phyloP scores from a whole-genome alignment of 1,140 invertebrate genomes.

The Cecropterus lyciades region DNA sequence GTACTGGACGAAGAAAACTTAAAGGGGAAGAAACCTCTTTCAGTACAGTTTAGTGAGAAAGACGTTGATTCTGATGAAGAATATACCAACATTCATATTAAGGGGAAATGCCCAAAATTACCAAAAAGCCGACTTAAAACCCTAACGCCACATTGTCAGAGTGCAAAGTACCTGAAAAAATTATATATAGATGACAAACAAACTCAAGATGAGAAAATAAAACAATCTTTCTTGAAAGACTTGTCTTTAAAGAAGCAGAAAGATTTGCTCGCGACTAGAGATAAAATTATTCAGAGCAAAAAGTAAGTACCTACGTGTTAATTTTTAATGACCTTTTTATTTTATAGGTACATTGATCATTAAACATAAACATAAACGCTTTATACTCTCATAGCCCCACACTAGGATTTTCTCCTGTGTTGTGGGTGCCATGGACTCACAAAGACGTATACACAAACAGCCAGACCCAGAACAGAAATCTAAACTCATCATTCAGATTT shows the following conservation, averaged over 20 bases:
- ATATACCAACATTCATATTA: constrained; percentile 55
- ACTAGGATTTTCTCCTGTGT: no score
- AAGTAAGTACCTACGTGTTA: constrained; percentile 66
- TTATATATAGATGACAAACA: constrained; percentile 42
- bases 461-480: no score
- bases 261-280: constrained; percentile 64
- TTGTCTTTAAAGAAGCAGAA: constrained; percentile 69
- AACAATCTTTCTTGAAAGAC: constrained; percentile 63
- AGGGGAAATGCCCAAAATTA: constrained; percentile 72
- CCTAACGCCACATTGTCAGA: constrained; percentile 59
- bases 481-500: no score
- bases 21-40: constrained; percentile 49
- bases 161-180: constrained; percentile 70
- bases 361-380: no score
- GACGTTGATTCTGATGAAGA: constrained; percentile 58
- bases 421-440: no score
- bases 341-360: no score
- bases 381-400: no score
- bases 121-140: constrained; percentile 59
- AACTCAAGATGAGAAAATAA: constrained; percentile 61
- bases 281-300: constrained; percentile 75
- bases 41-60: constrained; percentile 63
- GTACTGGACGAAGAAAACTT: constrained; percentile 56
- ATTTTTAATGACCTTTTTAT: no score
- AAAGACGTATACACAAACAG: no score